Percentiles rank a stretch among this genome's conserved stretches.
Evolutionary conservation across 1,140 invertebrate species (phyloP).

Genomic region (Littorina saxatilis): DNA sequence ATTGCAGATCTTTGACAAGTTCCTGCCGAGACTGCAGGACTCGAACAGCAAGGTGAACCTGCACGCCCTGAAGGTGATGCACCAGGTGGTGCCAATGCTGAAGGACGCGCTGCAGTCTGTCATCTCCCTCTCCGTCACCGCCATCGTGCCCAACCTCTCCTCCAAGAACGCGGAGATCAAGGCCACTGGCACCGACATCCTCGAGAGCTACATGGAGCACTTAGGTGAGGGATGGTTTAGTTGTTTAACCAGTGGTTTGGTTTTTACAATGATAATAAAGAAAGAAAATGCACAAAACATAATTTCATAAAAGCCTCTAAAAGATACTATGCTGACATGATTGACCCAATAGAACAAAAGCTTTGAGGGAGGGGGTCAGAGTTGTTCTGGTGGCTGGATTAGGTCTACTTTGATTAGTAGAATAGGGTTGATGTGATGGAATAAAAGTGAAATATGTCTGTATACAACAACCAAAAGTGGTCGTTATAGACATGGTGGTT

Average conservation of each 20-base stretch:
- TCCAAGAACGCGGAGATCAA: conserved; percentile 75
- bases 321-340: no score
- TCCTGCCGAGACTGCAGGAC: conserved; percentile 71
- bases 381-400: no score
- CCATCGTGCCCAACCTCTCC: conserved; percentile 72
- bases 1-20: conserved; percentile 76
- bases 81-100: conserved; percentile 68
- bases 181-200: conserved; percentile 66
- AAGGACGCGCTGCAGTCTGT: conserved; percentile 62
- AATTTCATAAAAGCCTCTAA: no score
- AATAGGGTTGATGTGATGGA: no score
- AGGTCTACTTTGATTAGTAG: no score
- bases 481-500: no score
- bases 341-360: no score
- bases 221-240: conserved; percentile 61
- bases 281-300: no score
- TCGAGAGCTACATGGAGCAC: conserved; percentile 70
- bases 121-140: conserved; percentile 67
- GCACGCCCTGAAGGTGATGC: conserved; percentile 71
- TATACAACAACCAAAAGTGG: no score
- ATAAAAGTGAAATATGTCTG: no score
- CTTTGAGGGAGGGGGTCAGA: no score
- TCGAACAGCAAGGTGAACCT: conserved; percentile 75
- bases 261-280: conserved; percentile 34
- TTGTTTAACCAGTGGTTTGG: no score